These are phyloP conservation scores for Drosophila kanapiae DNA, from an alignment of 1,140 invertebrate species.

Conservation along the genomic window DNA sequence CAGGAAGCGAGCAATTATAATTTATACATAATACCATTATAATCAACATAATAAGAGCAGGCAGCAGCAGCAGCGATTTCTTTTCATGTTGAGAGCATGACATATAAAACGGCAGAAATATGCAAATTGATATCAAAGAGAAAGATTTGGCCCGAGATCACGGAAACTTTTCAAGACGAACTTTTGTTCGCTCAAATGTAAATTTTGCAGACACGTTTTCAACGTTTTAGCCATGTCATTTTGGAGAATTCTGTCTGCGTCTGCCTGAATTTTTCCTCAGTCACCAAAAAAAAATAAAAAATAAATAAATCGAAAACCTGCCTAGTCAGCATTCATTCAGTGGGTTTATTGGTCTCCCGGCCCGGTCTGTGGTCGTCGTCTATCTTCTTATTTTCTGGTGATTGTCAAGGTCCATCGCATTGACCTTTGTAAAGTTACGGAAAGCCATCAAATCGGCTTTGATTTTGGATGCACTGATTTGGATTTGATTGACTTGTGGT, in stretches of 20 bases:
- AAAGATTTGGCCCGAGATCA: slow-evolving; percentile 28
- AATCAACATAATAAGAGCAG: slow-evolving; percentile 56
- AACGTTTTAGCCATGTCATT: slow-evolving; percentile 22
- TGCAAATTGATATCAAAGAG: slow-evolving; percentile 40
- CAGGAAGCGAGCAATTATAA: slow-evolving; percentile 74
- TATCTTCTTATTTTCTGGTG: slow-evolving; percentile 32
- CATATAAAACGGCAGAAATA: slow-evolving; percentile 28
- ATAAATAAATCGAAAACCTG: slow-evolving; percentile 48
- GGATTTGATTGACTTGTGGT: slow-evolving; percentile 25
- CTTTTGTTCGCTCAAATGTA: slow-evolving; percentile 28
- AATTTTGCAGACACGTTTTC: slow-evolving; percentile 48
- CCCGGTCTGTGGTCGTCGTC: slow-evolving; percentile 23
- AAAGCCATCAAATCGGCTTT: slow-evolving; percentile 39
- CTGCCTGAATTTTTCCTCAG: slow-evolving; percentile 19
- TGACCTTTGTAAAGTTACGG: slow-evolving; percentile 67
- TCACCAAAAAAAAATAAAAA: neutral
- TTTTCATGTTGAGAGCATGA: slow-evolving; percentile 11
- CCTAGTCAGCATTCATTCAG: slow-evolving; percentile 59
- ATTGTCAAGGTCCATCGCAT: slow-evolving; percentile 61
- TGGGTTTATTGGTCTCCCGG: slow-evolving; percentile 44
- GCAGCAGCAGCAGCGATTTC: slow-evolving; percentile 16
- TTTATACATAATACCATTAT: slow-evolving; percentile 64
- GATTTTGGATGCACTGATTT: slow-evolving; percentile 42
- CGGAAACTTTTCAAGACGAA: slow-evolving; percentile 28
- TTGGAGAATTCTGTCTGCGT: slow-evolving; percentile 42